Evolutionary conservation across 2,888 invertebrate genomes (phyloP).

Genomic region (Anorthoa munda): DNA sequence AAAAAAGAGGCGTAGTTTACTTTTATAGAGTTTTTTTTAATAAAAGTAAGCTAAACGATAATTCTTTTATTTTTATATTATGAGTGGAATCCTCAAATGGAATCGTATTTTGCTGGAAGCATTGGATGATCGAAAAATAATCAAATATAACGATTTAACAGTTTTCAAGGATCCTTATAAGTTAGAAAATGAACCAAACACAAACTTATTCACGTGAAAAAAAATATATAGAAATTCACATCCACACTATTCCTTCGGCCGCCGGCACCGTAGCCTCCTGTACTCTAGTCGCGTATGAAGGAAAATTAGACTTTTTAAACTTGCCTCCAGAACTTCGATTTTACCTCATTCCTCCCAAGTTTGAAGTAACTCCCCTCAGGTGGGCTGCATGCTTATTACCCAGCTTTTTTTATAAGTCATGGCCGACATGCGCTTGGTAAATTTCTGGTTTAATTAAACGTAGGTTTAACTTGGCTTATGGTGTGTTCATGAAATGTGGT

Average conservation of each 20-base stretch:
- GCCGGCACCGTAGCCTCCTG: constrained; percentile 74
- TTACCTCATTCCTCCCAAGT: constrained; percentile 84
- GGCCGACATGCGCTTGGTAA: constrained; percentile 20
- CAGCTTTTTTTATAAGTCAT: constrained; percentile 66
- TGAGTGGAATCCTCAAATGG: too few relatives aligned
- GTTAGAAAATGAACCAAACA: too few relatives aligned
- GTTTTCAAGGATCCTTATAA: too few relatives aligned
- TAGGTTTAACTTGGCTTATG: background rate
- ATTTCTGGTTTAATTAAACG: constrained; percentile 35
- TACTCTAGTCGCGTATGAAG: constrained; percentile 88
- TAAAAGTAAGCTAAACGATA: too few relatives aligned
- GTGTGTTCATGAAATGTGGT: too few relatives aligned
- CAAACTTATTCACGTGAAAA: too few relatives aligned
- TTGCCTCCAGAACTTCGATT: constrained; percentile 86
- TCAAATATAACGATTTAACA: too few relatives aligned
- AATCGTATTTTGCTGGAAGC: too few relatives aligned
- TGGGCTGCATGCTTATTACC: constrained; percentile 81
- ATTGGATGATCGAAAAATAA: too few relatives aligned
- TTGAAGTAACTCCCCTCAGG: constrained; percentile 79
- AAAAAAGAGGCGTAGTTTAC: too few relatives aligned
- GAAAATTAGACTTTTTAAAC: constrained; percentile 90
- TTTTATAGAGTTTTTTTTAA: too few relatives aligned
- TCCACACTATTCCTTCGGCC: constrained; percentile 65
- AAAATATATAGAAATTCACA: constrained; percentile 9
- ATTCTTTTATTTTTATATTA: too few relatives aligned